These are phyloP conservation scores for Globicephala melas DNA, from an alignment of 2,113 vertebrate genomes.

Conservation along the genomic window DNA sequence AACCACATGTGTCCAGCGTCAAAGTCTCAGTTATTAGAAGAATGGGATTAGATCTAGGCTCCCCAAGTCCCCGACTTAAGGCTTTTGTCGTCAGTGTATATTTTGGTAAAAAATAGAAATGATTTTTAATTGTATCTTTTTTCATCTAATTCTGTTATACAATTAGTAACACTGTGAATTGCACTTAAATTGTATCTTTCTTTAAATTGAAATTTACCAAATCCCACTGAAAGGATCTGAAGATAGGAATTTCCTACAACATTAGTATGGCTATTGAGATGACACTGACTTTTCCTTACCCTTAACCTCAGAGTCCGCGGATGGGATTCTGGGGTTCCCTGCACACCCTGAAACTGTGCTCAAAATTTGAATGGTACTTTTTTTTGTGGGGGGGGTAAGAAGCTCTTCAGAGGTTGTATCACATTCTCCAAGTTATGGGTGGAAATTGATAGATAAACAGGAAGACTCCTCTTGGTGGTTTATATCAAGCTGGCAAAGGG, in stretches of 20 bases:
- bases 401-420: not conserved
- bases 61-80: not conserved
- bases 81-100: not conserved
- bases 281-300: not conserved
- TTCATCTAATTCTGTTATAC: not conserved
- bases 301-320: not conserved
- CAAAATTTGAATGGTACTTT: not conserved
- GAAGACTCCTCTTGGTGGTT: not conserved
- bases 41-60: not conserved
- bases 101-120: not conserved
- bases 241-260: not conserved
- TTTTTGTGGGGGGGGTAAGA: rapidly evolving
- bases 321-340: not conserved
- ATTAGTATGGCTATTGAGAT: not conserved
- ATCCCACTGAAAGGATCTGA: not conserved
- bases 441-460: not conserved
- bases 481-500: not conserved
- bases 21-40: not conserved
- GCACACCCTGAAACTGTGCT: not conserved
- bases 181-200: not conserved
- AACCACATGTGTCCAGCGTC: not conserved
- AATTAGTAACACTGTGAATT: not conserved
- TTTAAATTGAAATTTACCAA: not conserved
- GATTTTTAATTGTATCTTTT: not conserved
- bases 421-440: not conserved